Evolutionary conservation across 1,140 invertebrate species (phyloP).

Genomic region (Trachymyrmex cornetzi): DNA sequence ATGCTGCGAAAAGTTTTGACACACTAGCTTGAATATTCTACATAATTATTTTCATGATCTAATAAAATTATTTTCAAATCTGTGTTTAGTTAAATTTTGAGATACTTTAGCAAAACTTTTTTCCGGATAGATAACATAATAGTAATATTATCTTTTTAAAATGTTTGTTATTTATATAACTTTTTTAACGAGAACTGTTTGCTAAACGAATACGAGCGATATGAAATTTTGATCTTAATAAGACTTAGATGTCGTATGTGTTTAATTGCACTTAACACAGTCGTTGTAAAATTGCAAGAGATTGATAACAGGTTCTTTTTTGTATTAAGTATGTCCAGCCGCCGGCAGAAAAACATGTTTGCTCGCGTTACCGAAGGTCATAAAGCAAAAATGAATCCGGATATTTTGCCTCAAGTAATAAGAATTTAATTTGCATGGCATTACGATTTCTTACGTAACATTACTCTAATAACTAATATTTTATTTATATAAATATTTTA

Average conservation of each 20-base stretch:
- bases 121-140: too few species aligned
- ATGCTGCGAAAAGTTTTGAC: too few species aligned
- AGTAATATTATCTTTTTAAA: too few species aligned
- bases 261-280: not conserved
- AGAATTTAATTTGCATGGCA: slow-evolving; percentile 11
- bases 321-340: slow-evolving; percentile 6
- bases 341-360: slow-evolving; percentile 39
- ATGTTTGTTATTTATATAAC: not conserved
- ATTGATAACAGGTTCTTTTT: slow-evolving; percentile 21
- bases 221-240: slow-evolving; percentile 3
- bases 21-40: too few species aligned
- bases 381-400: slow-evolving; percentile 33
- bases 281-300: not conserved
- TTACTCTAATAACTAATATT: not conserved
- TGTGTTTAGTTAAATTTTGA: too few species aligned
- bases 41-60: too few species aligned
- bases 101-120: too few species aligned
- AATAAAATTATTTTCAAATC: too few species aligned
- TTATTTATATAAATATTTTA: not conserved
- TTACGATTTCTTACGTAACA: not conserved
- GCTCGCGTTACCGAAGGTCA: slow-evolving; percentile 11
- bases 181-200: not conserved
- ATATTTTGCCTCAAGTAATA: slow-evolving; percentile 21
- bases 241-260: not conserved
- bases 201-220: not conserved